Base-by-base conservation (phyloP, 2,888 invertebrate genomes). In the Leptodirus hochenwartii region DNA sequence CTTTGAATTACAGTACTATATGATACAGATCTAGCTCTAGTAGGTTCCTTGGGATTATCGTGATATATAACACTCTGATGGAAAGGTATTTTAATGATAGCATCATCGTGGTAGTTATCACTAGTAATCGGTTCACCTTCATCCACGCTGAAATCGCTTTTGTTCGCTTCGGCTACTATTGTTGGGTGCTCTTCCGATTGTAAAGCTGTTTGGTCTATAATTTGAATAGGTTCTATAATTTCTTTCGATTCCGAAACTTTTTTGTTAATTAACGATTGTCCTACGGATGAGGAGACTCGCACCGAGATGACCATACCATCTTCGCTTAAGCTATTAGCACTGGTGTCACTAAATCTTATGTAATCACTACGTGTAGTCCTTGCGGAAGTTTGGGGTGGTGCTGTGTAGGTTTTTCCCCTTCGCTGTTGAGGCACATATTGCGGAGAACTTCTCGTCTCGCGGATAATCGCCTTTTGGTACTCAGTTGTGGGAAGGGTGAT, bases 81-180 rank as follows among this genome's bases (percentile, higher is more conserved):
- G 40, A 53, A 55, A 43, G 45, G 42, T 44, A 52, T 48, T 34
- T 49, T 54, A 33, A 41, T 46, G 32, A 49, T 53, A 37, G 46
- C 52, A 38, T 50, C 51, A 35, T 48, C 51, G 28, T 33, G 29
- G 10, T 28, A 29, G 3, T 25, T 22, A n/a, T 34, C 50, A 15
- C 52, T 56, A 22, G 63, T 65, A 30, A 62, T 57, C 4, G 66
- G 66, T 29, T 61, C 61, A 3, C 54, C 53, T 46, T 68, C 68
- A 41, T 69, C 68, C 3, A 68, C 62, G 30, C 59, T 61, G 36
- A 68, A 61, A 34, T 65, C 65, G 41, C 62, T 66, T 42, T 64
- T 62, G 39, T 64, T 67, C 2, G 62, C 62, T 32, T 63, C 62
- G 17, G 66, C 60, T 17, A 59, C 50, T 30, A 61, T 50, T 34